Base-by-base conservation (phyloP, 2,113 vertebrate genomes). In the Opisthocomus hoazin region DNA sequence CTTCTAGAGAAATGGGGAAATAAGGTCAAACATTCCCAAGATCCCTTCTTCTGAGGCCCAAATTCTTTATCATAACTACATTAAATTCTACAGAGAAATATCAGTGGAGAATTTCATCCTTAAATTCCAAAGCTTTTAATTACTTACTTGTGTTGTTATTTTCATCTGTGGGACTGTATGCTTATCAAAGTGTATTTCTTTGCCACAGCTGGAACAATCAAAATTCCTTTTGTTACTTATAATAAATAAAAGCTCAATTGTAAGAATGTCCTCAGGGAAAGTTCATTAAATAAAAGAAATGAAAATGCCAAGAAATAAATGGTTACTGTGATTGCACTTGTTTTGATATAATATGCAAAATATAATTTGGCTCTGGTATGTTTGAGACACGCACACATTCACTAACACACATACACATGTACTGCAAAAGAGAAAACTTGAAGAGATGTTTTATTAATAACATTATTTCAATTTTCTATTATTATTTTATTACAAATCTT, bases 321-420 rank as follows among this genome's bases (percentile, higher is more conserved):
- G 94, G 91, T 94, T 97, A 96, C 89, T 97, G 86, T 90, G 93
- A 97, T 91, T 96, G 92, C 60, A 87, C 81, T 97, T 97, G 78
- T 98, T 97, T 97, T 97, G 93, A 97, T 97, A 96, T 91, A 95
- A 96, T 97, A 97, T 96, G 96, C 91, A 98, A 98, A 96, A 97
- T 96, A 95, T 97, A 96, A 97, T 98, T 97, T 97, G 76, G 10
- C 69, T 97, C 37, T 24, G 19, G 89, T 96, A 80, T 91, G 78
- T 88, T 92, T 73, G 56, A 77, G 94, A 90, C 74, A 68, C 30
- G 43, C 94, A 60, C 2, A 13, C 34, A 54, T 70, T 70, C 81
- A 95, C 71, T 27, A 63, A 76, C 63, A 95, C 75, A 43, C 19
- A 53, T 5, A 39, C 11, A 64, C 7, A 30, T 14, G 26, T 37